Percentiles rank a stretch among this genome's conserved stretches.
Conservation (phyloP, 2,888 invertebrate genomes). For the Netelia fuscicornis region DNA sequence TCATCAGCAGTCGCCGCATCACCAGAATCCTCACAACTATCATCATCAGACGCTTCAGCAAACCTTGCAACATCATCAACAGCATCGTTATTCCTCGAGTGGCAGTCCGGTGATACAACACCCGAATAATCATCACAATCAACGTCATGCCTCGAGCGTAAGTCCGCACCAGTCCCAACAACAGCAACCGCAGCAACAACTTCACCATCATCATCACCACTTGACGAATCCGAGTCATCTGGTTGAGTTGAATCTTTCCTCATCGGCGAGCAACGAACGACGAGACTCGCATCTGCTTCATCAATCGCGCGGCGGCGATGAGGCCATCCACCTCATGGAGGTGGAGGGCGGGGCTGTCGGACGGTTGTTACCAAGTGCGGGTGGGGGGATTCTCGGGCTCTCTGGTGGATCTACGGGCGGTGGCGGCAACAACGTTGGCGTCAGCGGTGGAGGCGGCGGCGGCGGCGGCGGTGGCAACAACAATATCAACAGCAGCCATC, state of each 20-base stretch:
- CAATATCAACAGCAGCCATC: conserved; percentile 86
- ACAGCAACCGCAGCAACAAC: conserved; percentile 67
- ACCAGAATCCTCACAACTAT: conserved; percentile 52
- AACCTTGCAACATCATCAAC: conserved; percentile 61
- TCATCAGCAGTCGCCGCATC: conserved; percentile 69
- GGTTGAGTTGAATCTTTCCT: conserved; percentile 43
- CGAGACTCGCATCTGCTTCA: conserved; percentile 65
- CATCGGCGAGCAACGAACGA: conserved; percentile 71
- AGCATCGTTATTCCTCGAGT: conserved; percentile 61
- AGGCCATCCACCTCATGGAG: conserved; percentile 79
- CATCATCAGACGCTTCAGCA: conserved; percentile 61
- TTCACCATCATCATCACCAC: conserved; percentile 74
- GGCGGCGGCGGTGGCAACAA: conserved; percentile 72
- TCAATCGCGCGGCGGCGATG: conserved; percentile 80
- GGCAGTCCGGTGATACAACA: conserved; percentile 75
- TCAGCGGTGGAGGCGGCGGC: too few species aligned
- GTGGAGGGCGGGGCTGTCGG: conserved; percentile 82
- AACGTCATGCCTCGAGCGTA: conserved; percentile 51
- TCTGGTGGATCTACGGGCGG: conserved; percentile 69
- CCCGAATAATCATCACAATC: conserved; percentile 65
- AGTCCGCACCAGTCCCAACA: conserved; percentile 67
- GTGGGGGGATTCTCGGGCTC: conserved; percentile 85
- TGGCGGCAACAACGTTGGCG: neutral
- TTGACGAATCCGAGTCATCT: conserved; percentile 65
- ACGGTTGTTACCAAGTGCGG: conserved; percentile 64